Base-by-base conservation (phyloP, 2,888 invertebrate species). In the Mantis religiosa region DNA sequence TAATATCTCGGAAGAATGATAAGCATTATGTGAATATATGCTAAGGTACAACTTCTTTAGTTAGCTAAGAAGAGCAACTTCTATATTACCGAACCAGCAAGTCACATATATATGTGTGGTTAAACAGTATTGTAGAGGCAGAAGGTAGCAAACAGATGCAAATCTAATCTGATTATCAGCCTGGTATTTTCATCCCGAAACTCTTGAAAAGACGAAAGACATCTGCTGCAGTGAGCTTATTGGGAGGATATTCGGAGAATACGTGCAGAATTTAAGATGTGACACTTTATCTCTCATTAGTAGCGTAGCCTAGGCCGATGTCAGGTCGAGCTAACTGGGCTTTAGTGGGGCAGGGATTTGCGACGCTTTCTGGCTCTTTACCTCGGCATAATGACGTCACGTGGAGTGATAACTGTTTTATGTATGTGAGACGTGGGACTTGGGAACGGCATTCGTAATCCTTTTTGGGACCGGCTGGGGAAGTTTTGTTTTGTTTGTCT, bases 381-480 rank as follows among this genome's bases (percentile, higher is more conserved):
- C 81, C 87, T 82, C 82, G 12, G 82, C 87, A 87, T 87, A 82
- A 82, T 87, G 87, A 87, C 87, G 87, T 82, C 82, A 82, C 30
- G 87, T 87, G 87, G 87, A 82, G 82, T 82, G 87, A 87, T 87
- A 87, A 87, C 87, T 87, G 82, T 82, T 87, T 87, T 87, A 87
- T 87, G 81, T 82, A 87, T 87, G 82, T 86, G 86, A 34, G 82
- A 85, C 15, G 41, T 71, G 54, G 54, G 54, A 71, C 15, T 25
- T 15, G 54, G 54, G 20, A 15, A 25, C 20, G 54, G 54, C 54
- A 71, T 71, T 71, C 54, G 54, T 71, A 71, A 71, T 71, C 54
- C 54, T 71, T 20, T 71, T 3, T 71, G 54, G 54, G 6, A 15
- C 15, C 2, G 54, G 15, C 54, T n/a, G 2, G 3, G 54, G 54